Conservation (phyloP, 92 coral and sea anemone genomes). For the Zoanthus solanderi region DNA sequence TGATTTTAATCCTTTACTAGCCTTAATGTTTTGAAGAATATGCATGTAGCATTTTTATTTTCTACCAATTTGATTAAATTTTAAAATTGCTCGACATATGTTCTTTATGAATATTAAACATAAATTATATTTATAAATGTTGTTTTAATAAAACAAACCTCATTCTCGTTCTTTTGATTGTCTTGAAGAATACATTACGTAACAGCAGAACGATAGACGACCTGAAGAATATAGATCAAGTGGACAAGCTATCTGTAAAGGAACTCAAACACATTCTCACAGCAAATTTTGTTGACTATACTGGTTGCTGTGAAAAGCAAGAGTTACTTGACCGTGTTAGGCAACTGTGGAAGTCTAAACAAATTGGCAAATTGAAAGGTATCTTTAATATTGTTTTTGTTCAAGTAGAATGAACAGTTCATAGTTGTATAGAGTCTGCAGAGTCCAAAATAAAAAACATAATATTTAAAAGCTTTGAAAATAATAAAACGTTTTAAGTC, state of each 20-base stretch:
- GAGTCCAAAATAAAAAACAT: background rate
- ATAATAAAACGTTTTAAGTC: too few species aligned
- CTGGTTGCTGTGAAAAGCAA: constrained; percentile 92
- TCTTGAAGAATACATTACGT: constrained; percentile 29
- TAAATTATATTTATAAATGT: background rate
- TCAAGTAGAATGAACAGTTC: background rate
- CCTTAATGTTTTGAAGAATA: too few species aligned
- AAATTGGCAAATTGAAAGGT: constrained; percentile 63
- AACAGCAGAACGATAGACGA: constrained; percentile 69
- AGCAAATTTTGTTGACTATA: constrained; percentile 93
- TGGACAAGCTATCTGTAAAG: constrained; percentile 81
- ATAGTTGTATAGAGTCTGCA: background rate
- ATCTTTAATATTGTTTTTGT: background rate
- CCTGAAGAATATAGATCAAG: constrained; percentile 70
- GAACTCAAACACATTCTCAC: constrained; percentile 84
- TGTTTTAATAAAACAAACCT: background rate
- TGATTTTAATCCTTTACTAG: too few species aligned
- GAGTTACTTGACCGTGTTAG: constrained; percentile 85
- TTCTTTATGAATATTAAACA: too few species aligned
- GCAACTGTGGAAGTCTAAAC: constrained; percentile 84
- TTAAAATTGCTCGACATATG: too few species aligned
- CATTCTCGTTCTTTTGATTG: background rate
- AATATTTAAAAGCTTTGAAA: too few species aligned
- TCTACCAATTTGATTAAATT: too few species aligned
- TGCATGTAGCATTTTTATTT: too few species aligned